These are phyloP conservation scores for Aphis craccivora DNA, from an alignment of 1,140 invertebrate species.

Conservation along the genomic window DNA sequence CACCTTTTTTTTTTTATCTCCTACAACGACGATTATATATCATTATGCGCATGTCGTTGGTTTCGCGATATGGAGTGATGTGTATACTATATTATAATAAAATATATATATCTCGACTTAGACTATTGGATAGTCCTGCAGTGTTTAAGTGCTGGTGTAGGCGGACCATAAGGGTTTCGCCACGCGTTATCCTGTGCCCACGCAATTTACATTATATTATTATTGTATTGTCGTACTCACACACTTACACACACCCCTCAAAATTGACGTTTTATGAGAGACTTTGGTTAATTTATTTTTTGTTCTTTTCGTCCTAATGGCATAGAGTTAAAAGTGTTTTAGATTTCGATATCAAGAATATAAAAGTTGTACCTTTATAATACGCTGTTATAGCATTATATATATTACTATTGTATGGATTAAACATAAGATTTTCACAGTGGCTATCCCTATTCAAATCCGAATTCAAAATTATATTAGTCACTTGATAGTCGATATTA, in stretches of 20 bases:
- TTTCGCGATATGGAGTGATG: not conserved
- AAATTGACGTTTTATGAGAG: not conserved
- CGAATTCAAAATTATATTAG: slow-evolving; percentile 32
- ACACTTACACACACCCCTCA: not conserved
- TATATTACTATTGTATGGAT: not conserved
- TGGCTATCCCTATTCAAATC: not conserved
- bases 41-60: not conserved
- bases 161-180: not conserved
- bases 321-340: not conserved
- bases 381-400: not conserved
- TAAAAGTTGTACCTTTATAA: not conserved
- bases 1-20: not conserved
- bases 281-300: not conserved
- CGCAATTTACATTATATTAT: not conserved
- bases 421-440: not conserved
- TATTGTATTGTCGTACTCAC: not conserved
- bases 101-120: not conserved
- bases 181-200: not conserved
- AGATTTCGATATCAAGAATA: slow-evolving; percentile 8
- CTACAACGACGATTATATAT: not conserved
- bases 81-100: not conserved
- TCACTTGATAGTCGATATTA: slow-evolving; percentile 23
- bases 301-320: not conserved
- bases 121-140: not conserved
- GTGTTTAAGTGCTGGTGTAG: not conserved